Evolutionary conservation across 2,113 vertebrate species (phyloP).

Genomic region (Synchiropus splendidus): DNA sequence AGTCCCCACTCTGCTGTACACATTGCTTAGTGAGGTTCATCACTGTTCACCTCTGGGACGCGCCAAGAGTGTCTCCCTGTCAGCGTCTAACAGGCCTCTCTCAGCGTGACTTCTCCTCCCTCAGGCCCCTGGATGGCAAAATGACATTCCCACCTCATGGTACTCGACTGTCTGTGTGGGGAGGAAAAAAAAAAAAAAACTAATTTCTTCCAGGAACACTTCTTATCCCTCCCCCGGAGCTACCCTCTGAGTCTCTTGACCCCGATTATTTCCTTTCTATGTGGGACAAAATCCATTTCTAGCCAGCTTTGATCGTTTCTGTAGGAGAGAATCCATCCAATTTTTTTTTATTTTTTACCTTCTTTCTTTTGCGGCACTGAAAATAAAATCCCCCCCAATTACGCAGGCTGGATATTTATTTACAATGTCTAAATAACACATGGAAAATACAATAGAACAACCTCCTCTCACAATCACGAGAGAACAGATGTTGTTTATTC

Average conservation of each 20-base stretch:
- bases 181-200: too few relatives aligned
- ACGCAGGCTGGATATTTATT: too few relatives aligned
- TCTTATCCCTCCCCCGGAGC: slow-evolving; percentile 15
- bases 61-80: slow-evolving; percentile 14
- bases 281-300: slow-evolving; percentile 1
- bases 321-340: too few relatives aligned
- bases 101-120: slow-evolving; percentile 13
- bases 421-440: too few relatives aligned
- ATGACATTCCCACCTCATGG: slow-evolving; percentile 34
- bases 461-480: too few relatives aligned
- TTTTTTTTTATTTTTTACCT: too few relatives aligned
- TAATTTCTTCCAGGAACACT: slow-evolving; percentile 35
- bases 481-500: too few relatives aligned
- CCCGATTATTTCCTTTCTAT: slow-evolving; percentile 24
- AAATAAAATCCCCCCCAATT: too few relatives aligned
- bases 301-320: too few relatives aligned
- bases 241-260: slow-evolving; percentile 21
- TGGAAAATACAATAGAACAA: too few relatives aligned
- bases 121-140: slow-evolving; percentile 22
- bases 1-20: slow-evolving; percentile 16
- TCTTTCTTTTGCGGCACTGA: too few relatives aligned
- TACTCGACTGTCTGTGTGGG: slow-evolving; percentile 27
- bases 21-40: slow-evolving; percentile 21
- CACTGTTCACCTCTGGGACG: slow-evolving; percentile 11
- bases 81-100: slow-evolving; percentile 14